A percentile compares a stretch with the other conserved stretches of the same genome.
These are phyloP conservation scores for Aelia acuminata DNA, from an alignment of 2,888 invertebrate genomes.

Conservation along the genomic window DNA sequence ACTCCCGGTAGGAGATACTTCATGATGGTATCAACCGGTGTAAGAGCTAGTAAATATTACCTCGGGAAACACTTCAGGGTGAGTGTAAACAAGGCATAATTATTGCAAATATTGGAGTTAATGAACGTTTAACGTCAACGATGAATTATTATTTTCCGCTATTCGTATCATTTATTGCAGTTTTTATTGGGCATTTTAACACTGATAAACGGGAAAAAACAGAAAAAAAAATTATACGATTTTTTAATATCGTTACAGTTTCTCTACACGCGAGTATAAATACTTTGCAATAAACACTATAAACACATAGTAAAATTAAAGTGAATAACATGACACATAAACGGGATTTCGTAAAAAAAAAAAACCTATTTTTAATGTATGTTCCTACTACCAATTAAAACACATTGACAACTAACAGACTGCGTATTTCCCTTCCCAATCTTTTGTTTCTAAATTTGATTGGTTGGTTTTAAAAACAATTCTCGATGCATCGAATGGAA, in stretches of 20 bases:
- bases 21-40: neutral
- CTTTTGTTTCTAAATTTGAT: too few relatives aligned
- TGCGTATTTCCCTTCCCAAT: too few relatives aligned
- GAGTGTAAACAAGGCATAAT: neutral
- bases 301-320: too few relatives aligned
- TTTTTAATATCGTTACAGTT: neutral
- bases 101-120: neutral
- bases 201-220: neutral
- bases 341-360: too few relatives aligned
- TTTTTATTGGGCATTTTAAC: neutral
- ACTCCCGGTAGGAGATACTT: neutral
- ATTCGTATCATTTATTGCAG: neutral
- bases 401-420: too few relatives aligned
- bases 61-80: neutral
- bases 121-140: neutral
- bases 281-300: neutral
- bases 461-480: too few relatives aligned
- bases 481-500: too few relatives aligned
- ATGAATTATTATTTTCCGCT: neutral
- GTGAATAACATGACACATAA: too few relatives aligned
- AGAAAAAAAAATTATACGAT: too few relatives aligned
- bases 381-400: too few relatives aligned
- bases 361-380: too few relatives aligned
- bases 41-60: neutral
- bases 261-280: neutral